phyloP scores from a whole-genome alignment of 2,888 invertebrate genomes.

The Parnassius glacialis region DNA sequence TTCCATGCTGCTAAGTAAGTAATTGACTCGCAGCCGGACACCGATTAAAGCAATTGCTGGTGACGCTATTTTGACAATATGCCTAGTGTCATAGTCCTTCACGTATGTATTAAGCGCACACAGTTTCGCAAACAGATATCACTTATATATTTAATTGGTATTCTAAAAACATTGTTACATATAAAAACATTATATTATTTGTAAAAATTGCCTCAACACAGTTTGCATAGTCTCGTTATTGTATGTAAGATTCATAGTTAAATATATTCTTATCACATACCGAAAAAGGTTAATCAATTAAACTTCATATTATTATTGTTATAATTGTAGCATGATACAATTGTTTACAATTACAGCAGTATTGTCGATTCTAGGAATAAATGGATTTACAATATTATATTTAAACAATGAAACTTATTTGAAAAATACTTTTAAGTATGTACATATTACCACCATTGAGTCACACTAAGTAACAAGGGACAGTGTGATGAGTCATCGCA shows the following conservation, averaged over 20 bases:
- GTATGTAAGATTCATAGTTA: no score
- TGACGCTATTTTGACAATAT: slow-evolving; percentile 78
- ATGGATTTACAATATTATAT: no score
- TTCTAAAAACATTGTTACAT: neutral
- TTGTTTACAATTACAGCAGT: neutral
- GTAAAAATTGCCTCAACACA: no score
- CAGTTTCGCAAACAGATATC: no score
- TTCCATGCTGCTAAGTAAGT: slow-evolving; percentile 78
- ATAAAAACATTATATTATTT: neutral
- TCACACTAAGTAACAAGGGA: no score
- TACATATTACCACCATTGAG: no score
- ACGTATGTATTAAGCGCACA: slow-evolving; percentile 1
- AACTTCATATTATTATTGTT: neutral
- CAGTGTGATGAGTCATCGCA: no score
- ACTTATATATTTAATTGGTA: neutral
- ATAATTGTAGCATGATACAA: neutral
- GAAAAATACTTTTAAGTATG: no score
- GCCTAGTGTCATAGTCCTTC: slow-evolving; percentile 33
- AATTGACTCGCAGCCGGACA: slow-evolving; percentile 76
- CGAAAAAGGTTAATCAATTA: slow-evolving; percentile 9
- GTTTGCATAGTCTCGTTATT: no score
- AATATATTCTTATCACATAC: slow-evolving; percentile 1
- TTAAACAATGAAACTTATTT: no score
- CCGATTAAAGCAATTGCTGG: slow-evolving; percentile 76
- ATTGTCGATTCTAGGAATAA: no score